These are phyloP conservation scores for Nycticryphes semicollaris DNA, from an alignment of 2,113 vertebrate genomes.

Conservation along the genomic window DNA sequence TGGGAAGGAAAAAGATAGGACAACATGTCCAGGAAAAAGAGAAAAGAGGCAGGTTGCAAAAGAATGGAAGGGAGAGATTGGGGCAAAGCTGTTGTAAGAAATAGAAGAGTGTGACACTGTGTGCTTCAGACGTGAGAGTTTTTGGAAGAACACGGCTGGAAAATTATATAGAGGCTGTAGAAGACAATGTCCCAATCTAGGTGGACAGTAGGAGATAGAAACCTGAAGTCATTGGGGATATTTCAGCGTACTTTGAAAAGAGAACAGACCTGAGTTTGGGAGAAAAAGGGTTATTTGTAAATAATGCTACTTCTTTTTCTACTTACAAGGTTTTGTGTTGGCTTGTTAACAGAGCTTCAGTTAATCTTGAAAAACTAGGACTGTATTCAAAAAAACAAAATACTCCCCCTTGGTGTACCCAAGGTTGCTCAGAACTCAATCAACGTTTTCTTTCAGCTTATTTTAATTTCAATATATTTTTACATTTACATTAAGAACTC, in stretches of 20 bases:
- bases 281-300: background rate
- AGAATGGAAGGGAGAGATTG: background rate
- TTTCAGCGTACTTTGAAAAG: background rate
- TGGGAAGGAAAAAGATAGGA: conserved; percentile 30
- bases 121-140: background rate
- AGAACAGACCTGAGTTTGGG: background rate
- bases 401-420: background rate
- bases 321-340: background rate
- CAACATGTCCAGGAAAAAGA: background rate
- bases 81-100: background rate
- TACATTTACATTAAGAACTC: conserved; percentile 5
- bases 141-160: rapidly evolving
- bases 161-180: background rate
- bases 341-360: background rate
- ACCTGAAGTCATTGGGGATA: background rate
- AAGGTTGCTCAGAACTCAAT: background rate
- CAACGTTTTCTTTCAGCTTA: background rate
- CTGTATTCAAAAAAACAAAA: background rate
- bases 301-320: background rate
- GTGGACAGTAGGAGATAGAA: background rate
- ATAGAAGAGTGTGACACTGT: background rate
- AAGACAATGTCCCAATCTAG: background rate
- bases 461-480: background rate
- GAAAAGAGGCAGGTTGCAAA: background rate
- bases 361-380: background rate